These are phyloP conservation scores for Hypomecis atomaria DNA, from an alignment of 2,888 invertebrate species.

Conservation along the genomic window DNA sequence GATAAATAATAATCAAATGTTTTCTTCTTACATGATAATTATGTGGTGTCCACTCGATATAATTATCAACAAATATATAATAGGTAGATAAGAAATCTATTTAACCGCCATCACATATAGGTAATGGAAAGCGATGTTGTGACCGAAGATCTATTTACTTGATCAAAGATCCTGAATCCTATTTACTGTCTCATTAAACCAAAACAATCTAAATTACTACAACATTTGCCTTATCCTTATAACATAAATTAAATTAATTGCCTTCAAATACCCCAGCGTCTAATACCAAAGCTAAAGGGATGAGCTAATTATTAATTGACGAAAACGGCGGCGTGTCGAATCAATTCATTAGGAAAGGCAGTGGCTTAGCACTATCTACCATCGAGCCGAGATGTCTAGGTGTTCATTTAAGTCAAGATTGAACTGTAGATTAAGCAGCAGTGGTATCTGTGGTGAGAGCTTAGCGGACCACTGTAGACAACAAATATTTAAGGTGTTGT, in stretches of 20 bases:
- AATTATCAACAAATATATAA: no score
- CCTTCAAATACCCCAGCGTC: slow-evolving; percentile 29
- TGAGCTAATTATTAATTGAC: slow-evolving; percentile 61
- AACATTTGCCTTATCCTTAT: slow-evolving; percentile 8
- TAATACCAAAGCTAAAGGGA: slow-evolving; percentile 38
- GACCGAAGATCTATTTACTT: no score
- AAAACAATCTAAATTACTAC: background rate
- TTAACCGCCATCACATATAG: no score
- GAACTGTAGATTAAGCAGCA: slow-evolving; percentile 76
- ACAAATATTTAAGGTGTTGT: background rate
- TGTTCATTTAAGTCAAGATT: slow-evolving; percentile 82
- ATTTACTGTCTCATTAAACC: background rate
- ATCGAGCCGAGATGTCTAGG: slow-evolving; percentile 70
- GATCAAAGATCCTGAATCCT: no score
- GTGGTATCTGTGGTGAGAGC: slow-evolving; percentile 57
- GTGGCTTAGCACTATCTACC: slow-evolving; percentile 69
- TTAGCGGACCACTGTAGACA: slow-evolving; percentile 26
- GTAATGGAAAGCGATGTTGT: no score
- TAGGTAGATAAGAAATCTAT: no score
- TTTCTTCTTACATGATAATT: no score
- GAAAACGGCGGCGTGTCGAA: slow-evolving; percentile 60
- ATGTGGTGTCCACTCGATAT: no score
- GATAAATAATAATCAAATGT: no score
- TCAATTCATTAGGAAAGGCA: slow-evolving; percentile 79
- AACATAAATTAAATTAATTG: slow-evolving; percentile 33